These are phyloP conservation scores for Drosophila miranda DNA, from an alignment of 1,140 invertebrate genomes.

Conservation along the genomic window DNA sequence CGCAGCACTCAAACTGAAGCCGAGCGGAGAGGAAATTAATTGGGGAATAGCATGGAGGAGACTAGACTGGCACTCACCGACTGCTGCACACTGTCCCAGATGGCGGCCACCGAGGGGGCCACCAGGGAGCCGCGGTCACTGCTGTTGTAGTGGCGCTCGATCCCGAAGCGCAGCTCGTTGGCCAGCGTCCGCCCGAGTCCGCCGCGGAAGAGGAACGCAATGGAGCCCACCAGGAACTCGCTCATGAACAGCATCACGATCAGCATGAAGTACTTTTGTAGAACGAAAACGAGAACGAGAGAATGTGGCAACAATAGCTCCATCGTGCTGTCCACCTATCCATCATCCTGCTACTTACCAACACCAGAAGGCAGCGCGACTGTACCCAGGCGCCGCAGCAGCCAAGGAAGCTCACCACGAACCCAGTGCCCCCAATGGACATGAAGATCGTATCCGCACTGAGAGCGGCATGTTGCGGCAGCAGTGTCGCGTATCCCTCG, in stretches of 20 bases:
- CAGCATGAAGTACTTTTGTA: constrained; percentile 89
- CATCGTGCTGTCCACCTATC: not conserved
- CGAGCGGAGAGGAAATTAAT: not conserved
- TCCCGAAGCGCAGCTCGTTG: constrained; percentile 87
- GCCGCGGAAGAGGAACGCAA: constrained; percentile 90
- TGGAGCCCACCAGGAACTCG: constrained; percentile 89
- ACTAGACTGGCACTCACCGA: constrained; percentile 83
- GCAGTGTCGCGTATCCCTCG: constrained; percentile 87
- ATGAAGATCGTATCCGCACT: constrained; percentile 88
- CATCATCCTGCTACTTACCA: constrained; percentile 84
- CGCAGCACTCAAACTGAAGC: constrained; percentile 91
- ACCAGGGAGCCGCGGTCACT: constrained; percentile 84
- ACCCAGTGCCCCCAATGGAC: constrained; percentile 86
- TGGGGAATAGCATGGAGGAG: not conserved
- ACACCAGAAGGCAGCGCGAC: constrained; percentile 89
- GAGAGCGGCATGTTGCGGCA: constrained; percentile 88
- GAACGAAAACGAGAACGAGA: constrained; percentile 63
- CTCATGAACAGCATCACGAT: constrained; percentile 91
- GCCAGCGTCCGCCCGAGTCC: constrained; percentile 86
- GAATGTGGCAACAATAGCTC: not conserved
- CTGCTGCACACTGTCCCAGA: constrained; percentile 90
- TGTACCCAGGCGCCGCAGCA: constrained; percentile 93
- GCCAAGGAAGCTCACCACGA: constrained; percentile 90
- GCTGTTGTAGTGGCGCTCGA: constrained; percentile 87
- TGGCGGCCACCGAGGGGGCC: constrained; percentile 85